Percentiles rank a stretch among this genome's conserved stretches.
Conservation (phyloP, 2,113 vertebrate species). For the Naja naja region DNA sequence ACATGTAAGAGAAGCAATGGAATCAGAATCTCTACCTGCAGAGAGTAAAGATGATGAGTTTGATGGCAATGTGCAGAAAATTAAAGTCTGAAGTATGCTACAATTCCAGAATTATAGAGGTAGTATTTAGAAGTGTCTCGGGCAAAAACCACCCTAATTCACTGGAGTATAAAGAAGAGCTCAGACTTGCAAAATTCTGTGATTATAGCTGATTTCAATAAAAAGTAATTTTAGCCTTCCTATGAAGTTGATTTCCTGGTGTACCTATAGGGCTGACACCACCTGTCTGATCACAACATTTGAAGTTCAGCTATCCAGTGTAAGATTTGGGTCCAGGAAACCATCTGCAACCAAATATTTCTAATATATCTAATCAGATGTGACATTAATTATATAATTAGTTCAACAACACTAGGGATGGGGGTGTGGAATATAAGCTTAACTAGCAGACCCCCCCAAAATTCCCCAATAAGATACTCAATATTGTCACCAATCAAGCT, state of each 20-base stretch:
- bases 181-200: background rate
- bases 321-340: background rate
- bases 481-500: background rate
- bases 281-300: no score
- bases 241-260: background rate
- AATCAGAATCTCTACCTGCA: background rate
- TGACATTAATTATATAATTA: background rate
- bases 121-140: background rate
- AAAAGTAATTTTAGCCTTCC: background rate
- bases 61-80: background rate
- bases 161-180: background rate
- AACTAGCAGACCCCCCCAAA: background rate
- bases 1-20: background rate
- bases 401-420: background rate
- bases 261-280: background rate
- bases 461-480: background rate
- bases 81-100: background rate
- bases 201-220: background rate
- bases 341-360: background rate
- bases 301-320: background rate
- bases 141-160: background rate
- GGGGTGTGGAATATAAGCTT: background rate
- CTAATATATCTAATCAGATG: background rate
- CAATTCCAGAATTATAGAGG: background rate
- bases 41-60: background rate